Evolutionary conservation across 2,797 vertebrate species (phyloP).

Genomic region (Hafferia zeledoni): DNA sequence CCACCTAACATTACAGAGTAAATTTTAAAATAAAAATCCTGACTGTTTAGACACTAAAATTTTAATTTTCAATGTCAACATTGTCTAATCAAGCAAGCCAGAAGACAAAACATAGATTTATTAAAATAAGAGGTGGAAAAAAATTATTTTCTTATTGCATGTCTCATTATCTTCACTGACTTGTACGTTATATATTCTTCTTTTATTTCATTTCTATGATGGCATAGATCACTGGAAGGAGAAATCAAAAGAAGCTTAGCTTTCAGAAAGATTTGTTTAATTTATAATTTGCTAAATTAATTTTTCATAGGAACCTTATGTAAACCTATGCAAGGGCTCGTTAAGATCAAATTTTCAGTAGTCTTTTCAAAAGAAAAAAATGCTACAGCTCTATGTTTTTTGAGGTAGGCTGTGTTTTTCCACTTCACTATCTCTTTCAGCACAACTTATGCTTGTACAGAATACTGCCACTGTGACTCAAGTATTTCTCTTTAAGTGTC

Average conservation of each 20-base stretch:
- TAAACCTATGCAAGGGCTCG: background rate
- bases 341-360: background rate
- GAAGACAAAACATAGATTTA: background rate
- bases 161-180: background rate
- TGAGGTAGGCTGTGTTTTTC: background rate
- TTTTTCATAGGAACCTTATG: background rate
- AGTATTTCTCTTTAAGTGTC: background rate
- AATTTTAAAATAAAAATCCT: background rate
- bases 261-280: background rate
- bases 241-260: background rate
- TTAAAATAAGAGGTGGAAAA: background rate
- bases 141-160: background rate
- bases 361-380: background rate
- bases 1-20: background rate
- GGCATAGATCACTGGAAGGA: background rate
- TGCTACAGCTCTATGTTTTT: rapidly evolving
- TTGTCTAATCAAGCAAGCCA: background rate
- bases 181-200: background rate
- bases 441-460: background rate
- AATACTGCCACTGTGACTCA: background rate
- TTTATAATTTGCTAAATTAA: background rate
- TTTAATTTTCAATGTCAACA: background rate
- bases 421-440: background rate
- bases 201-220: background rate
- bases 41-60: background rate